These are phyloP conservation scores for Pterostichus madidus DNA, from an alignment of 2,888 invertebrate species.

Conservation along the genomic window DNA sequence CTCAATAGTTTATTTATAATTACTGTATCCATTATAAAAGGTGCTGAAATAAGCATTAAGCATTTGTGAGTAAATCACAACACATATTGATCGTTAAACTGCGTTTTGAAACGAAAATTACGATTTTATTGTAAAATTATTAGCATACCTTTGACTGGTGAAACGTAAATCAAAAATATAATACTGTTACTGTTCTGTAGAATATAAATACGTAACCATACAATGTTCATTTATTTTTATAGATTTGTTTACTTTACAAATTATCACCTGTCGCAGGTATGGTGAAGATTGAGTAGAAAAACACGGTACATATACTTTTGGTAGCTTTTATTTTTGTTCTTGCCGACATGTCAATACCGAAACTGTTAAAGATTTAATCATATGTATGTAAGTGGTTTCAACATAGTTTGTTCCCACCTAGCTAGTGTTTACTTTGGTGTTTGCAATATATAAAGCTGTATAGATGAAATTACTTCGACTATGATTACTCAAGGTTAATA, in stretches of 20 bases:
- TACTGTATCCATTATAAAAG: conserved; percentile 18
- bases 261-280: conserved; percentile 1
- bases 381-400: neutral
- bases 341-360: conserved; percentile 17
- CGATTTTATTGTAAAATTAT: conserved; percentile 9
- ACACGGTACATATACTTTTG: conserved; percentile 12
- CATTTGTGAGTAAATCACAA: conserved; percentile 8
- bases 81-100: neutral
- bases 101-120: neutral
- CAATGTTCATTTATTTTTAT: conserved; percentile 33
- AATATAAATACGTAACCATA: conserved; percentile 8
- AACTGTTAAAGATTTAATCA: conserved; percentile 25
- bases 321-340: conserved; percentile 35
- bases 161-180: conserved; percentile 2
- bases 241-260: conserved; percentile 26
- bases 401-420: conserved; percentile 31
- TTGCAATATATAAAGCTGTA: neutral
- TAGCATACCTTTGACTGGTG: neutral
- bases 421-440: neutral
- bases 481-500: conserved; percentile 57
- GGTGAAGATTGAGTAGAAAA: conserved; percentile 15
- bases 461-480: conserved; percentile 2
- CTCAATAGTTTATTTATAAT: conserved; percentile 51
- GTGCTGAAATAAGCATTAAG: conserved; percentile 17
- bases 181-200: conserved; percentile 10